These are phyloP conservation scores for Romanogobio albipinnatus DNA, from an alignment of 2,113 vertebrate species.

Conservation along the genomic window DNA sequence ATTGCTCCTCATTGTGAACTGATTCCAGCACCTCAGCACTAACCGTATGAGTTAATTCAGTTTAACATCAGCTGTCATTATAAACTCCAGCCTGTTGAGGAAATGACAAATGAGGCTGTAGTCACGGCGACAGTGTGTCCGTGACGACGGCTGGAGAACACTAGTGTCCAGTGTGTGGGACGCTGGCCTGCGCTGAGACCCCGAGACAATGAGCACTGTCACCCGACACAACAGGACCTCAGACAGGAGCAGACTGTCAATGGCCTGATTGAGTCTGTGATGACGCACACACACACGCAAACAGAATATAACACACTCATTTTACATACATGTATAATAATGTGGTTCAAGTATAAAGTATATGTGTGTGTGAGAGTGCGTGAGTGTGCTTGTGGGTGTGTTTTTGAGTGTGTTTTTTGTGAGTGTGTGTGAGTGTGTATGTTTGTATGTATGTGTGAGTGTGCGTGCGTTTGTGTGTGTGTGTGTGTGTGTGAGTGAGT, in stretches of 20 bases:
- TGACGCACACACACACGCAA: conserved; percentile 17
- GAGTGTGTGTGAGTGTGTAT: not conserved
- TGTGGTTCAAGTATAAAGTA: not conserved
- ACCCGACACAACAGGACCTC: conserved; percentile 9
- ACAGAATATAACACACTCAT: not conserved
- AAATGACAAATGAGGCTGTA: conserved; percentile 56
- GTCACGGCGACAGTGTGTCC: conserved; percentile 65
- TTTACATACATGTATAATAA: not conserved
- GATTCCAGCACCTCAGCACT: conserved; percentile 40
- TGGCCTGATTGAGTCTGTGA: conserved; percentile 68
- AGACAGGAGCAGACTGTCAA: conserved; percentile 58
- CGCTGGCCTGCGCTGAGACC: conserved; percentile 64
- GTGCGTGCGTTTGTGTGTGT: not conserved
- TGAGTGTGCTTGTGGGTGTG: too few species aligned
- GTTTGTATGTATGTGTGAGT: not conserved
- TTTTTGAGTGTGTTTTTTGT: not conserved
- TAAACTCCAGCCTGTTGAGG: conserved; percentile 38
- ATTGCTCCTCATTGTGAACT: not conserved
- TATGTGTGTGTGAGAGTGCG: not conserved
- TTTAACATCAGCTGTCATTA: not conserved
- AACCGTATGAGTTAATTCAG: not conserved
- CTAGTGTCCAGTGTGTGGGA: conserved; percentile 60
- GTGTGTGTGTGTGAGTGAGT: too few species aligned
- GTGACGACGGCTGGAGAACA: conserved; percentile 60
- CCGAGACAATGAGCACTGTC: conserved; percentile 65